Conservation (phyloP, 2,888 invertebrate species). For the Ellobium chinense region DNA sequence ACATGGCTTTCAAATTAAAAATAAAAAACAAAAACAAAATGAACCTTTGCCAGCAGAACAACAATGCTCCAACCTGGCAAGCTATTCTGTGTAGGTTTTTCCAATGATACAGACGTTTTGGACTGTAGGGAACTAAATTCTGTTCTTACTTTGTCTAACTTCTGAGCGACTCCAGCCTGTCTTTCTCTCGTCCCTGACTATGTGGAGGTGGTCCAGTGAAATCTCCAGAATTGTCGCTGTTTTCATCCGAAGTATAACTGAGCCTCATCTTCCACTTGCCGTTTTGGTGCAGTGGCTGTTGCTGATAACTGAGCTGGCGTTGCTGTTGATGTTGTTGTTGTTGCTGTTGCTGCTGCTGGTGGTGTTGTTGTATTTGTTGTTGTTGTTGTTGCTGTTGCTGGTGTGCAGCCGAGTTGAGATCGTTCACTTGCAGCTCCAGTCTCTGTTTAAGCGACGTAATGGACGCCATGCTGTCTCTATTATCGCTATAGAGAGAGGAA, state of each 20-base stretch:
- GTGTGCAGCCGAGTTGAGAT: conserved; percentile 42
- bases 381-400: conserved; percentile 13
- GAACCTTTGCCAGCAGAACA: too few species aligned
- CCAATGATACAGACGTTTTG: too few species aligned
- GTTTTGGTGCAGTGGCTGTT: conserved; percentile 36
- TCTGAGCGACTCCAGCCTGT: conserved; percentile 24
- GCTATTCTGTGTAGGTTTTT: too few species aligned
- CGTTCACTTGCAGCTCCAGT: conserved; percentile 51
- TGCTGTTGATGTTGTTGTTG: conserved; percentile 24
- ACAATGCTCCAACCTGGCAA: too few species aligned
- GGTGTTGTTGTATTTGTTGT: conserved; percentile 1
- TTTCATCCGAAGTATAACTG: conserved; percentile 58
- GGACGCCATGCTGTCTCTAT: conserved; percentile 42
- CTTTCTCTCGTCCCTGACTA: conserved; percentile 33
- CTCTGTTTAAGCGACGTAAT: conserved; percentile 44
- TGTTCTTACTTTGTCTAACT: too few species aligned
- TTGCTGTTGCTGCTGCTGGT: conserved; percentile 35
- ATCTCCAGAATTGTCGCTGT: conserved; percentile 60
- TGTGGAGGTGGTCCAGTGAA: conserved; percentile 50
- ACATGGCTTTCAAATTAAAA: too few species aligned
- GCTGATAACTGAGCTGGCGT: conserved; percentile 11
- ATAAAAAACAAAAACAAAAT: too few species aligned
- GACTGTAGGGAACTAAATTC: too few species aligned
- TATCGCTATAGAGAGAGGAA: conserved; percentile 47
- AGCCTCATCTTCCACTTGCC: conserved; percentile 54